phyloP scores from a whole-genome alignment of 1,140 invertebrate genomes.

The Stegodyphus mimosarum region DNA sequence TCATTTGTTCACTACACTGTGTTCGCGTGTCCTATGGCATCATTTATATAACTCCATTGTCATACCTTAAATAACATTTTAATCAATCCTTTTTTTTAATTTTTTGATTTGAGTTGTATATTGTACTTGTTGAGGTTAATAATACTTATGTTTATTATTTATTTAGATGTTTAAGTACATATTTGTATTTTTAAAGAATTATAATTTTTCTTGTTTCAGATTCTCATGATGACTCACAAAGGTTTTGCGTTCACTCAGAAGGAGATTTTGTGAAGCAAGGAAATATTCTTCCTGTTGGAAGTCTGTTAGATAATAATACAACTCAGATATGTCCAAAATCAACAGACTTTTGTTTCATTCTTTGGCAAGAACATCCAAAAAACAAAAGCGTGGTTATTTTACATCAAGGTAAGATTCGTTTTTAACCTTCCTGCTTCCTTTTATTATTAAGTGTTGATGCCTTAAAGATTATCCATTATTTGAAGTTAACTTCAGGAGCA shows the following conservation, averaged over 20 bases:
- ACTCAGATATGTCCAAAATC: slow-evolving; percentile 43
- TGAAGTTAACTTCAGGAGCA: neutral
- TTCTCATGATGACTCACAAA: slow-evolving; percentile 48
- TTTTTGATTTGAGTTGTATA: too few species aligned
- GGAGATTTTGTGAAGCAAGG: slow-evolving; percentile 2
- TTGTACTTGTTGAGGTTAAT: too few species aligned
- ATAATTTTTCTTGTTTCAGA: slow-evolving; percentile 25
- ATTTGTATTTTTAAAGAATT: neutral
- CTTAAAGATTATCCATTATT: neutral
- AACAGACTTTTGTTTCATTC: slow-evolving; percentile 40
- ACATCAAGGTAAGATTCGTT: slow-evolving; percentile 19
- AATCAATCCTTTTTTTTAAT: too few species aligned
- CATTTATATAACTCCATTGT: too few species aligned
- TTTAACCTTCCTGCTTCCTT: neutral
- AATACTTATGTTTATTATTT: too few species aligned
- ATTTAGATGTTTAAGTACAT: too few species aligned
- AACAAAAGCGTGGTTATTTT: slow-evolving; percentile 37
- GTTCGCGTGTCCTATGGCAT: too few species aligned
- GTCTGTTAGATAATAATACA: slow-evolving; percentile 26
- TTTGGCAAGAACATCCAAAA: slow-evolving; percentile 40
- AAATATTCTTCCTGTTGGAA: slow-evolving; percentile 38
- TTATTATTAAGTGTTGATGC: neutral
- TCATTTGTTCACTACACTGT: too few species aligned
- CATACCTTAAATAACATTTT: too few species aligned
- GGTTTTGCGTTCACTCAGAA: slow-evolving; percentile 18